phyloP scores from a whole-genome alignment of 2,113 vertebrate genomes.

The Lagopus leucura region DNA sequence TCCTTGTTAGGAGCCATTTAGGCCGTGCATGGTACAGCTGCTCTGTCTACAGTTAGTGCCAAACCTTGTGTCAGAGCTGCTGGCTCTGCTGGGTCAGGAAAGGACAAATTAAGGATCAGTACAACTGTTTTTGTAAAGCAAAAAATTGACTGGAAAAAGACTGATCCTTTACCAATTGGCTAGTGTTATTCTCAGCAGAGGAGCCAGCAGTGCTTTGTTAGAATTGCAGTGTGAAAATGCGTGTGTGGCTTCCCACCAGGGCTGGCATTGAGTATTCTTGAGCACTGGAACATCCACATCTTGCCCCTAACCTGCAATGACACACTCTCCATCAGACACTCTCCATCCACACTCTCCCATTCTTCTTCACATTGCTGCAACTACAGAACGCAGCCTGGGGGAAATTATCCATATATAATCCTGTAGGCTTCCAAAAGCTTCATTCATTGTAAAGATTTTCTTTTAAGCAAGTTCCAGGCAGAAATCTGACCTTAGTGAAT shows the following conservation, averaged over 20 bases:
- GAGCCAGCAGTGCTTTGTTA: neutral
- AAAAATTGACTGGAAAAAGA: neutral
- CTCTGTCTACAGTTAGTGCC: constrained; percentile 9
- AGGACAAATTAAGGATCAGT: constrained; percentile 18
- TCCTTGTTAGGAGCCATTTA: constrained; percentile 40
- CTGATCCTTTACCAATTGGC: neutral
- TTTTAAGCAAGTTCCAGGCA: neutral
- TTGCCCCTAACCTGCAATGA: neutral
- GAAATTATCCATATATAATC: neutral
- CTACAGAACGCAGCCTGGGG: fast-evolving
- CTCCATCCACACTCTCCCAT: too few species aligned
- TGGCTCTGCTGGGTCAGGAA: constrained; percentile 11
- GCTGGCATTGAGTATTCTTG: neutral
- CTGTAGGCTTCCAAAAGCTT: neutral
- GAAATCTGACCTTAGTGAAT: neutral
- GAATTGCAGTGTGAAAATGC: neutral
- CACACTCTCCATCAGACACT: fast-evolving
- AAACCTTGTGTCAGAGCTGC: neutral
- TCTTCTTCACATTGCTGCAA: neutral
- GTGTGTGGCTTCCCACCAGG: neutral
- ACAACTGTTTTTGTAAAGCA: neutral
- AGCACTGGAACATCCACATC: too few species aligned
- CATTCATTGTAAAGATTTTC: neutral
- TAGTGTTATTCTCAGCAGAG: neutral
- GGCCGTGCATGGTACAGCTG: constrained; percentile 21